Evolutionary conservation across 2,888 invertebrate species (phyloP), one percentile per base, ranked within the genome.

Genomic region (Maniola hyperantus): DNA sequence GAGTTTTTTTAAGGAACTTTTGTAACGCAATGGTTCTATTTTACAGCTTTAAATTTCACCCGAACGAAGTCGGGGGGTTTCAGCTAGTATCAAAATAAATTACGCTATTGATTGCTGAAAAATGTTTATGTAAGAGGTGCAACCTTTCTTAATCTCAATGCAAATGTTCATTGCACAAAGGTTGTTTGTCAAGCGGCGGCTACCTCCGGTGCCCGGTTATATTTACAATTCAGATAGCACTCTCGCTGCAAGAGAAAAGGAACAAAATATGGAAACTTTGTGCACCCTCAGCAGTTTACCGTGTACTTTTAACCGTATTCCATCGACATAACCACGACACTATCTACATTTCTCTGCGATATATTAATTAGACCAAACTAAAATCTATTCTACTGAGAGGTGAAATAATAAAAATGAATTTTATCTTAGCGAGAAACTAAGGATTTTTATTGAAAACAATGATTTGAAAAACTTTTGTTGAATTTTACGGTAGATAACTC

Each of bases 141-240:
- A 64, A 61, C 64, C 58, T 55, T 65, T 69, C 67, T 68, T 64
- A 68, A 71, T 70, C 65, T 71, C 59, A 63, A 71, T 71, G 71
- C 72, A 69, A 72, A 72, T 72, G 54, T 55, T 50, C 53, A 54
- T 36, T 66, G 71, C 69, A 72, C 67, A 66, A 64, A 70, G 70
- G 68, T 64, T 68, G 61, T 54, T 69, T 58, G 66, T 66, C 50
- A 50, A 61, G 64, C 60, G 51, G 53, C 50, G 60, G 61, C 57
- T 34, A 66, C 60, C 51, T 57, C 61, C 33, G 34, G 46, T 55
- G 44, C 36, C 61, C 61, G 54, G 36, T 39, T 68, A 72, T 72
- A 72, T 72, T 72, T 72, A 68, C 70, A 72, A 72, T 72, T 72
- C 66, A 65, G 60, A 71, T 70, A 26, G 51, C 54, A 61, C 63